These are phyloP conservation scores for Pogonomyrmex barbatus DNA, from an alignment of 1,140 invertebrate species.

Conservation along the genomic window DNA sequence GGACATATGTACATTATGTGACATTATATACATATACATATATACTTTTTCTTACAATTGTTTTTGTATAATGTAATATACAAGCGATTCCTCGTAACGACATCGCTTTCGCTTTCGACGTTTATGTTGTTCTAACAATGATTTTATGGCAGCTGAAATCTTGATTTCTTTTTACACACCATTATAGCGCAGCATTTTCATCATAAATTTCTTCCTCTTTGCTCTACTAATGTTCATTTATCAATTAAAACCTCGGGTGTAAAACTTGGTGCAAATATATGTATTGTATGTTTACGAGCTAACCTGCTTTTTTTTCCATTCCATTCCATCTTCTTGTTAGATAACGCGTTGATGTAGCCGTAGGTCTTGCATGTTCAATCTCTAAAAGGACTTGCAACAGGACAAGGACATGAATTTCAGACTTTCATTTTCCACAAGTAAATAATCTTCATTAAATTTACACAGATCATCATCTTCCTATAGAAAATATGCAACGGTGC, in stretches of 20 bases:
- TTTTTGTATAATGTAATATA: neutral
- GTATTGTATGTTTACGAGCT: conserved; percentile 29
- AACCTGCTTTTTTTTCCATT: neutral
- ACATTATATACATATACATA: neutral
- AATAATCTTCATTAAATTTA: neutral
- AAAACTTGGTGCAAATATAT: conserved; percentile 31
- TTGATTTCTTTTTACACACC: neutral
- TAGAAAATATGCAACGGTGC: neutral
- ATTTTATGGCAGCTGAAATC: neutral
- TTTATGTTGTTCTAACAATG: neutral
- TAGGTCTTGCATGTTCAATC: neutral
- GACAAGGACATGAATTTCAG: neutral
- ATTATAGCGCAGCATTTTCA: neutral
- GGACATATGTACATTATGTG: neutral
- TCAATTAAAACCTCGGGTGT: conserved; percentile 12
- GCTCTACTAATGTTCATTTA: neutral
- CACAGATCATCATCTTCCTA: neutral
- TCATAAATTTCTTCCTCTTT: neutral
- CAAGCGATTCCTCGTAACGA: neutral
- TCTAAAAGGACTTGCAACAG: neutral
- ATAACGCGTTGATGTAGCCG: conserved; percentile 5
- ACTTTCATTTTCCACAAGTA: neutral
- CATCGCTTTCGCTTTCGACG: neutral
- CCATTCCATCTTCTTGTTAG: neutral
- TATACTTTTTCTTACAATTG: conserved; percentile 17